These are phyloP conservation scores for Dryobotodes eremita DNA, from an alignment of 2,888 invertebrate genomes.

Conservation along the genomic window DNA sequence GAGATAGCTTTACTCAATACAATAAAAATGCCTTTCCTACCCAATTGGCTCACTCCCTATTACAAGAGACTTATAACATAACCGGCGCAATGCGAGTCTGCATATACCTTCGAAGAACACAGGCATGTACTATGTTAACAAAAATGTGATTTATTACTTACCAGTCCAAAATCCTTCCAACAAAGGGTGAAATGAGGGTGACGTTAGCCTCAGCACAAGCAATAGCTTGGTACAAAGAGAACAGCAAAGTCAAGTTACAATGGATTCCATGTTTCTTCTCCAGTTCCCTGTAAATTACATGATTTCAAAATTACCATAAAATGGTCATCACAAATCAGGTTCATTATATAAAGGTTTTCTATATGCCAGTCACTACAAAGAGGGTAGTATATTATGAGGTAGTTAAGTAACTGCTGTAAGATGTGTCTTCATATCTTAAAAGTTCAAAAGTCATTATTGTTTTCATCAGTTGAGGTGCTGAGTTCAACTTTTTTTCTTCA, in stretches of 20 bases:
- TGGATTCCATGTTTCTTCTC: slow-evolving; percentile 98
- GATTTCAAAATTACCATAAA: neutral
- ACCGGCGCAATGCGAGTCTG: neutral
- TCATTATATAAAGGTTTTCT: neutral
- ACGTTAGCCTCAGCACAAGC: slow-evolving; percentile 99
- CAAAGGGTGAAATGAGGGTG: slow-evolving; percentile 99
- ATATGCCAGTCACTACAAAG: too few relatives aligned
- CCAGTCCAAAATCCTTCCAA: slow-evolving; percentile 99
- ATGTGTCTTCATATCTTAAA: neutral
- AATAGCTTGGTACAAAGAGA: slow-evolving; percentile 98
- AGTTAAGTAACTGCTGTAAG: neutral
- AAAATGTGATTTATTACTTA: slow-evolving; percentile 74
- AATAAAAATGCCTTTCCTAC: neutral
- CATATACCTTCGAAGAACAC: neutral
- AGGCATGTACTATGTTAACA: neutral
- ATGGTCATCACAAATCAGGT: neutral
- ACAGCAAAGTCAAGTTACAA: slow-evolving; percentile 99
- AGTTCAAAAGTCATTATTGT: neutral
- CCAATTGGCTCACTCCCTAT: neutral
- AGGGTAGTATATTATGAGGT: neutral
- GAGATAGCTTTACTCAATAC: neutral
- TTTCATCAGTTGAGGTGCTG: neutral
- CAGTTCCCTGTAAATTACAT: slow-evolving; percentile 92
- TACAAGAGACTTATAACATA: neutral
- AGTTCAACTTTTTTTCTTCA: neutral